These are phyloP conservation scores for Bombus superbus DNA, from an alignment of 1,140 invertebrate genomes.

Conservation along the genomic window DNA sequence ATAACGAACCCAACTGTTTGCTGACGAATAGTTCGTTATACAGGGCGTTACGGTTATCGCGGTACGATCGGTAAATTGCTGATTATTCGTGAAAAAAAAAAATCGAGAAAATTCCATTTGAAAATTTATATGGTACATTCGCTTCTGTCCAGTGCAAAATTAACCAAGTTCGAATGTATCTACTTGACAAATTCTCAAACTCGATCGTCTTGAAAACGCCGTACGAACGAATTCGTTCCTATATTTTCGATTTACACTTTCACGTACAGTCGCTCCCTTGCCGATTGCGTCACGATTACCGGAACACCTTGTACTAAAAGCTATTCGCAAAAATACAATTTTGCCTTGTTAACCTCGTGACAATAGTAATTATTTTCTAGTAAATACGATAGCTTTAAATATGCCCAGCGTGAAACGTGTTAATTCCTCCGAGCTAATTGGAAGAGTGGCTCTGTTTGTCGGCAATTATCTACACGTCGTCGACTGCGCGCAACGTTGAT, in stretches of 20 bases:
- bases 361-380: not conserved
- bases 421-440: slow-evolving; percentile 15
- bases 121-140: too few species aligned
- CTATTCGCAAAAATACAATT: not conserved
- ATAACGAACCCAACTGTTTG: not conserved
- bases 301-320: too few species aligned
- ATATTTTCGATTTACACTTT: not conserved
- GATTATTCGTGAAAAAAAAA: too few species aligned
- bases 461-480: not conserved
- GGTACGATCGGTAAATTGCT: too few species aligned
- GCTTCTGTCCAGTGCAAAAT: not conserved
- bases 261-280: too few species aligned
- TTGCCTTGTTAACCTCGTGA: not conserved
- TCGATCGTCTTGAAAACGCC: not conserved
- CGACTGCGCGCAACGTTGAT: not conserved
- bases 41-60: not conserved
- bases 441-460: not conserved
- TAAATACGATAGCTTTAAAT: slow-evolving; percentile 12
- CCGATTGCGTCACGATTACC: too few species aligned
- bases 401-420: slow-evolving; percentile 3
- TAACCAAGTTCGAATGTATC: not conserved
- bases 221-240: not conserved
- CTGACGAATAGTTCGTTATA: slow-evolving; percentile 6
- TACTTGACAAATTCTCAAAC: not conserved
- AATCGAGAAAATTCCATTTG: too few species aligned